Conservation (phyloP, 2,113 vertebrate species). For the Pygoscelis antarcticus region DNA sequence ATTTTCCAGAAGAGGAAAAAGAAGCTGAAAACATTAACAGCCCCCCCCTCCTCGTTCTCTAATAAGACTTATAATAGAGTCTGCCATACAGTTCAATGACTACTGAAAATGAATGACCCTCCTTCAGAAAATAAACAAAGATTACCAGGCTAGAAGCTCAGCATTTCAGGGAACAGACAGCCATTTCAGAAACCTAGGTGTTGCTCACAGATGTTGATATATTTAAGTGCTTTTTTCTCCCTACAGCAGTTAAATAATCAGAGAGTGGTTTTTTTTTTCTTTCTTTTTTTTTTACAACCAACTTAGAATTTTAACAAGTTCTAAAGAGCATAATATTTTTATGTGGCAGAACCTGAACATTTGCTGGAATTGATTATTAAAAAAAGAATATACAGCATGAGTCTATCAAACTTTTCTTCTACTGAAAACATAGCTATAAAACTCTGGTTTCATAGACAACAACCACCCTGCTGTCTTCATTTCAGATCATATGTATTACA, state of each 20-base stretch:
- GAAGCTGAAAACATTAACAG: background rate
- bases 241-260: background rate
- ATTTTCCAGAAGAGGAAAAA: background rate
- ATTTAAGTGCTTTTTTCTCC: background rate
- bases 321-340: background rate
- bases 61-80: background rate
- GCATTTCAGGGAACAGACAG: background rate
- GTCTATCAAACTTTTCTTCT: background rate
- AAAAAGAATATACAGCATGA: background rate
- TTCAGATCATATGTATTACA: background rate
- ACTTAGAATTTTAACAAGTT: background rate
- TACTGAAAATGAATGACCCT: background rate
- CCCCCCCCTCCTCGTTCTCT: background rate
- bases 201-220: background rate
- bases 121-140: background rate
- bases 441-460: background rate
- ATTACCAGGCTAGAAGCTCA: background rate
- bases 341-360: background rate
- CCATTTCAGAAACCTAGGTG: background rate
- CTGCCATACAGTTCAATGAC: background rate
- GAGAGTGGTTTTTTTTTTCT: background rate
- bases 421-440: background rate
- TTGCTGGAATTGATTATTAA: background rate
- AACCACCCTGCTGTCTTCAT: background rate
- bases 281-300: background rate